Evolutionary conservation across 2,888 invertebrate species (phyloP).

Genomic region (Amphiduros pacificus): DNA sequence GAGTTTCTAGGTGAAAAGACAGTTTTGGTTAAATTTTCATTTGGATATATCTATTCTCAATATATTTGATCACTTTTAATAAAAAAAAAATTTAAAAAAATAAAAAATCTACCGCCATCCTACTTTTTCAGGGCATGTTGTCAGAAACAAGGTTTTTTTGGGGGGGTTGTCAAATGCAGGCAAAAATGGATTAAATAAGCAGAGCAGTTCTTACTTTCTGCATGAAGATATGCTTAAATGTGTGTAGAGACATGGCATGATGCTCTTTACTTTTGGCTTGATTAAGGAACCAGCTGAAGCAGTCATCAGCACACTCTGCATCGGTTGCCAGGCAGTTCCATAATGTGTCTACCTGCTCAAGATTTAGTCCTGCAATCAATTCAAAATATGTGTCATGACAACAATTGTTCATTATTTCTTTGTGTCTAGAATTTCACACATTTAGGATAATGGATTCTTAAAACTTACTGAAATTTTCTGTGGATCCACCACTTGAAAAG

Average conservation of each 20-base stretch:
- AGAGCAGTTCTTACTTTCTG: conserved; percentile 66
- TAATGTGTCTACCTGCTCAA: conserved; percentile 86
- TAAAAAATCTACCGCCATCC: not conserved
- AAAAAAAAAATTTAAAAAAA: not conserved
- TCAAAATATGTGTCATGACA: too few species aligned
- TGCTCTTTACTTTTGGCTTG: conserved; percentile 87
- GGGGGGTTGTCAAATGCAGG: not conserved
- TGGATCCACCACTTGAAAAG: conserved; percentile 86
- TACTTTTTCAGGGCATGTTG: not conserved
- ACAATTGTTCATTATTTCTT: too few species aligned
- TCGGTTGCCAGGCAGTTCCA: conserved; percentile 90
- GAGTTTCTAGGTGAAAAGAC: too few species aligned
- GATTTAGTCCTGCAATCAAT: conserved; percentile 65
- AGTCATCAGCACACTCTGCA: conserved; percentile 83
- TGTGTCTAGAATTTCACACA: too few species aligned
- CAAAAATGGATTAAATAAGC: not conserved
- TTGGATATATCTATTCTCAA: too few species aligned
- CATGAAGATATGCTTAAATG: conserved; percentile 82
- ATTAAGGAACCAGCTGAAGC: conserved; percentile 89
- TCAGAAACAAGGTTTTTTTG: not conserved
- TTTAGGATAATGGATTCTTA: too few species aligned
- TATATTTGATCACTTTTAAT: too few species aligned
- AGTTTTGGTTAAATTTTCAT: too few species aligned
- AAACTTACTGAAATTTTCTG: conserved; percentile 74
- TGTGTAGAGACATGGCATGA: conserved; percentile 85